Conservation (phyloP, 2,888 invertebrate genomes). For the Platycheirus rosarum region DNA sequence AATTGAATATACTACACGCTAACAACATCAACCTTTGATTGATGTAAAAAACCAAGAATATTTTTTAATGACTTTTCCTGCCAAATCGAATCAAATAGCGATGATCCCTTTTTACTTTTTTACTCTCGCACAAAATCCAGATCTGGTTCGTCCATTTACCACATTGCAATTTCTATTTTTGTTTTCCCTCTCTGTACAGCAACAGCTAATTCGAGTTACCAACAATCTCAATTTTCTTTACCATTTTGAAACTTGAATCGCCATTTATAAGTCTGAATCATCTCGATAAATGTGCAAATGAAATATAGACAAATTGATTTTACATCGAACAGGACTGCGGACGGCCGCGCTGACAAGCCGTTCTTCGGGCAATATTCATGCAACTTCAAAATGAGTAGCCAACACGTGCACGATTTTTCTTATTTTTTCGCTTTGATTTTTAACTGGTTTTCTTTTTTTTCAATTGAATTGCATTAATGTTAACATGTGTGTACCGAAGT, state of each 20-base stretch:
- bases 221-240: slow-evolving; percentile 39
- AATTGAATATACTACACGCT: slow-evolving; percentile 39
- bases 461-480: slow-evolving; percentile 51
- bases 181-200: slow-evolving; percentile 25
- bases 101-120: slow-evolving; percentile 25
- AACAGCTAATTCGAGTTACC: slow-evolving; percentile 24
- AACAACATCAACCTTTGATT: slow-evolving; percentile 32
- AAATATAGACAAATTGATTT: slow-evolving; percentile 65
- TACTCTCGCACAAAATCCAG: slow-evolving; percentile 13
- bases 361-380: neutral
- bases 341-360: too few relatives aligned
- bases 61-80: slow-evolving; percentile 37
- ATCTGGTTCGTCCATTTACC: slow-evolving; percentile 50
- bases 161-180: slow-evolving; percentile 42
- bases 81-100: neutral
- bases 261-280: slow-evolving; percentile 58
- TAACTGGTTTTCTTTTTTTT: slow-evolving; percentile 16
- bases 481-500: slow-evolving; percentile 29
- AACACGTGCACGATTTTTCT: slow-evolving; percentile 45
- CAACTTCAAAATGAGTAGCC: neutral
- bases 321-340: slow-evolving; percentile 17
- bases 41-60: slow-evolving; percentile 48
- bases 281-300: slow-evolving; percentile 45
- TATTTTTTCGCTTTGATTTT: slow-evolving; percentile 22
- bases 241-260: slow-evolving; percentile 43